phyloP scores from a whole-genome alignment of 2,113 vertebrate species.

The Chloroceryle aenea region DNA sequence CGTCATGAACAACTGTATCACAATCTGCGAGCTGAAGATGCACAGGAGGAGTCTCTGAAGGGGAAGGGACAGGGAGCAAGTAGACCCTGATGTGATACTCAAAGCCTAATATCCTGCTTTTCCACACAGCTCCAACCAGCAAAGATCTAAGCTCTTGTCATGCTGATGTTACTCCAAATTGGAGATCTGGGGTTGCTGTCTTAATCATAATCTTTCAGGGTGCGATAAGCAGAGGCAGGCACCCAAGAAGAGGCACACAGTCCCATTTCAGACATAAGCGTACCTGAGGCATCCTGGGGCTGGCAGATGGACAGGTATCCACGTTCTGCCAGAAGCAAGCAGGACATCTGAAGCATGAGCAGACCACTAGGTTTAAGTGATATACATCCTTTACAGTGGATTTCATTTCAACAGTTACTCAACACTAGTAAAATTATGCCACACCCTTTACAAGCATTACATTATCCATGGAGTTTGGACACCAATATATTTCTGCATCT shows the following conservation, averaged over 20 bases:
- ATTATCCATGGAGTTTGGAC: not conserved
- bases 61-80: not conserved
- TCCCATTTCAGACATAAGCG: not conserved
- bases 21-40: accelerated
- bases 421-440: not conserved
- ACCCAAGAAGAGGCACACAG: not conserved
- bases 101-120: accelerated
- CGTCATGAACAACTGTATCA: not conserved
- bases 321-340: not conserved
- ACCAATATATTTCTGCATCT: not conserved
- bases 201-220: not conserved
- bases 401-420: not conserved
- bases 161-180: accelerated
- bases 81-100: accelerated
- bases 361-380: accelerated
- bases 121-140: not conserved
- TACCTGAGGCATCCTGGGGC: not conserved
- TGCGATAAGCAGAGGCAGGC: not conserved
- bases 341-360: not conserved
- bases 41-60: accelerated
- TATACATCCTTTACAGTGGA: not conserved
- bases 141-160: not conserved
- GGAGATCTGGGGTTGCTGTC: not conserved
- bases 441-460: not conserved
- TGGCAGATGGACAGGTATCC: not conserved